A percentile compares a stretch with the other conserved stretches of the same genome.
Evolutionary conservation across 2,797 vertebrate genomes (phyloP).

Genomic region (Carcharodon carcharias): DNA sequence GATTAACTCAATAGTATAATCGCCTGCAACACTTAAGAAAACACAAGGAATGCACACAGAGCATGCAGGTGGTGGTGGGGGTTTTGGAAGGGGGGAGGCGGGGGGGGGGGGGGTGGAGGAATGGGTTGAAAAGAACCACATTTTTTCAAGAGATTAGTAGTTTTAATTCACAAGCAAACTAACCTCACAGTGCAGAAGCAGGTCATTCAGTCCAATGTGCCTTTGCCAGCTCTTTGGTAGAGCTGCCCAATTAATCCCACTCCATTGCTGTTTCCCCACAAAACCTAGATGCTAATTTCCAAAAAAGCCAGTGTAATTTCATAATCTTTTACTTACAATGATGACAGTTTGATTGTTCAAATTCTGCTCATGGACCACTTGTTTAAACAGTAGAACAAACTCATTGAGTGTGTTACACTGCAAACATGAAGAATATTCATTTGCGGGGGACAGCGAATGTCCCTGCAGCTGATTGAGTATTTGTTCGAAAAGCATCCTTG

Average conservation of each 20-base stretch:
- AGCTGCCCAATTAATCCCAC: not conserved
- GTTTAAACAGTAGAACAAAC: constrained; percentile 81
- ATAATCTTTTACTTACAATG: constrained; percentile 69
- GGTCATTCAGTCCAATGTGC: not conserved
- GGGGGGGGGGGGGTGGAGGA: no score
- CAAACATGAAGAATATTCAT: constrained; percentile 50
- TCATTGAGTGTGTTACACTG: constrained; percentile 75
- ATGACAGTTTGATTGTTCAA: constrained; percentile 73
- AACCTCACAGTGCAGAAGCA: not conserved
- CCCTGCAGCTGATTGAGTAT: constrained; percentile 73
- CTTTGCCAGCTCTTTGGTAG: not conserved
- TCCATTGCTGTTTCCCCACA: not conserved
- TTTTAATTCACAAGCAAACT: not conserved
- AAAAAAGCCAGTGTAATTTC: not conserved
- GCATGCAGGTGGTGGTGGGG: not conserved
- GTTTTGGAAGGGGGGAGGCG: no score
- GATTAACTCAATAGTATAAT: not conserved
- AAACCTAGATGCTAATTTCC: not conserved
- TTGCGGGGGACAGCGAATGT: constrained; percentile 50
- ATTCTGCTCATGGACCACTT: constrained; percentile 52
- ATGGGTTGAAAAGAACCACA: not conserved
- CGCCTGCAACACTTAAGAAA: not conserved
- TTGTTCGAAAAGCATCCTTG: constrained; percentile 75
- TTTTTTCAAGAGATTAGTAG: not conserved
- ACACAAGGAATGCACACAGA: not conserved